These are phyloP conservation scores for Micropoecilia bifurca DNA, from an alignment of 2,797 vertebrate genomes.

Conservation along the genomic window DNA sequence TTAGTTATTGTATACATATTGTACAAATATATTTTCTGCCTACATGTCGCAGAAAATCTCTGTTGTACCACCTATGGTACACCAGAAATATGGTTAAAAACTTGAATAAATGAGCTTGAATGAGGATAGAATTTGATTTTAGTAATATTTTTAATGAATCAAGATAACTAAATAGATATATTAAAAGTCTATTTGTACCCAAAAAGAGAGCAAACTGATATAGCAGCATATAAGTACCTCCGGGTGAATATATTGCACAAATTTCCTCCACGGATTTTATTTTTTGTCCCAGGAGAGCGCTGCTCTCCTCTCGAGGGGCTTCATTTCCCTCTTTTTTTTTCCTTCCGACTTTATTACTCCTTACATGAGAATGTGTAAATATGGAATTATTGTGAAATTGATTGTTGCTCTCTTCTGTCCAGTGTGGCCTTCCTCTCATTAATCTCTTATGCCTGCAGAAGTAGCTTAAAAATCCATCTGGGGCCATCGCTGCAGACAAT, in stretches of 20 bases:
- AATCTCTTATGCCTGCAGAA: constrained; percentile 78
- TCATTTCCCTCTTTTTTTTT: constrained; percentile 10
- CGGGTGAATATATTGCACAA: constrained; percentile 20
- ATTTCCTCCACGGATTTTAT: constrained; percentile 20
- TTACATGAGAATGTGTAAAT: constrained; percentile 78
- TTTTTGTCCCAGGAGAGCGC: constrained; percentile 25
- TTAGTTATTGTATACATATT: background rate
- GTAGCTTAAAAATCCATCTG: constrained; percentile 82
- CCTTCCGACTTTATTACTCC: constrained; percentile 40
- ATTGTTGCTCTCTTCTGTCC: constrained; percentile 73
- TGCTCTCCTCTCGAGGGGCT: constrained; percentile 3
- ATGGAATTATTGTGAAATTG: constrained; percentile 79
- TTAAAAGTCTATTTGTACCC: background rate
- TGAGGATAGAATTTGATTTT: background rate
- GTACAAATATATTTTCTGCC: background rate
- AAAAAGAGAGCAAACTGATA: constrained; percentile 9
- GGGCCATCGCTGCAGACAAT: constrained; percentile 80
- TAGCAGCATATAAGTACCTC: constrained; percentile 17
- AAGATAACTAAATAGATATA: background rate
- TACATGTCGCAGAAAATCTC: background rate
- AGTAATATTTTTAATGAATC: background rate
- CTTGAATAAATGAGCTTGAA: background rate
- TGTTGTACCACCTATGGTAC: too few relatives aligned
- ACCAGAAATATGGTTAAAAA: background rate
- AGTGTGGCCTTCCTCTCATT: constrained; percentile 75